Percentiles rank a stretch among this genome's conserved stretches.
These are phyloP conservation scores for Rugalucina vietnamica DNA, from an alignment of 2,888 invertebrate species.

Conservation along the genomic window DNA sequence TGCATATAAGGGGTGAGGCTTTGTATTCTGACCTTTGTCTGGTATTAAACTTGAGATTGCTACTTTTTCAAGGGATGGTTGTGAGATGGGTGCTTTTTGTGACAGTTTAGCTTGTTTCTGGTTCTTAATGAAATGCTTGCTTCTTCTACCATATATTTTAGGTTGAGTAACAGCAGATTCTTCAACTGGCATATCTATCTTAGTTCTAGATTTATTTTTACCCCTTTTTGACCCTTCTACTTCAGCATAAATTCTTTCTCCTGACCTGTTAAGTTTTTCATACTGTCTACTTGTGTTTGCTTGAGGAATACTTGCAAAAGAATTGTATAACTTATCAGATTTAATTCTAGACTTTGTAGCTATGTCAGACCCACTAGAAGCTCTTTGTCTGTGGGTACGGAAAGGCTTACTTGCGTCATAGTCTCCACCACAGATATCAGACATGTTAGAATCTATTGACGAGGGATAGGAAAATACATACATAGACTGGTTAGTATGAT, in stretches of 20 bases:
- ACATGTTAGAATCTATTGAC: constrained; percentile 53
- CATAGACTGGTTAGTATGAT: constrained; percentile 16
- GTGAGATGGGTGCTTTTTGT: neutral
- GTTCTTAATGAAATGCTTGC: constrained; percentile 39
- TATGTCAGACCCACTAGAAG: neutral
- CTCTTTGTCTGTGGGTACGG: neutral
- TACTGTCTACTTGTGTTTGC: neutral
- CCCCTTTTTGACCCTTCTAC: constrained; percentile 36
- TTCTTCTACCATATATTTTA: constrained; percentile 56
- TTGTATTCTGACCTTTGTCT: neutral
- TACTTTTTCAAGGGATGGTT: neutral
- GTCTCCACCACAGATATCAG: constrained; percentile 46
- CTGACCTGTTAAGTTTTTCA: neutral
- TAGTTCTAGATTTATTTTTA: constrained; percentile 1
- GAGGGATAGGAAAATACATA: constrained; percentile 61
- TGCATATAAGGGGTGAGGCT: constrained; percentile 32
- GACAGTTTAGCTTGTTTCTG: neutral
- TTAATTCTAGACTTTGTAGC: neutral
- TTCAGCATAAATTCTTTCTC: constrained; percentile 54
- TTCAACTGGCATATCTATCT: neutral
- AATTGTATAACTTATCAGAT: neutral
- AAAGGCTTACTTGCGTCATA: constrained; percentile 43
- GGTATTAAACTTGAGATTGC: neutral
- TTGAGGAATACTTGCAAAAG: neutral
- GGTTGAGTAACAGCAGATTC: neutral